Evolutionary conservation across 2,888 invertebrate species (phyloP).

Genomic region (Balanococcus diminutus): DNA sequence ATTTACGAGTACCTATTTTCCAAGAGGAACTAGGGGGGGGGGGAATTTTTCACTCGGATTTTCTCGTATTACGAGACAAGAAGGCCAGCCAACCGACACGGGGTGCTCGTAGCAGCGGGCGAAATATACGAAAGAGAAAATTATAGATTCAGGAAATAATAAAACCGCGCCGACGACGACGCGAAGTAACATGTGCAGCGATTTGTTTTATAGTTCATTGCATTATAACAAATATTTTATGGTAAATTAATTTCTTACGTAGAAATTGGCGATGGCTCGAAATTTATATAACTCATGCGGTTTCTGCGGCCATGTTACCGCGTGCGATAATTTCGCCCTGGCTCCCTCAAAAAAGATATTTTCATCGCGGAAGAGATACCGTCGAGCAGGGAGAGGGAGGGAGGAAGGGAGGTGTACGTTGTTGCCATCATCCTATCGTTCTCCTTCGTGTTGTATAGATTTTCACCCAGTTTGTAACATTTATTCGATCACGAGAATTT

Average conservation of each 20-base stretch:
- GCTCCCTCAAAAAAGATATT: too few relatives aligned
- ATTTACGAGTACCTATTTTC: neutral
- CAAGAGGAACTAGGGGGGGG: neutral
- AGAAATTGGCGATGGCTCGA: neutral
- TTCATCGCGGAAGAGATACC: too few relatives aligned
- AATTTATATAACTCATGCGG: slow-evolving; percentile 1
- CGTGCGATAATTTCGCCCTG: neutral
- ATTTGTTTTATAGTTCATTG: slow-evolving; percentile 11
- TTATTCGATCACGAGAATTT: too few relatives aligned
- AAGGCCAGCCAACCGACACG: too few relatives aligned
- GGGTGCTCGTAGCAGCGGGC: neutral
- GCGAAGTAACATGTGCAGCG: neutral
- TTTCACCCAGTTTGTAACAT: too few relatives aligned
- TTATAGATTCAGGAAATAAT: neutral
- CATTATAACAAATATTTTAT: slow-evolving; percentile 11
- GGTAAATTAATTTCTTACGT: slow-evolving; percentile 11
- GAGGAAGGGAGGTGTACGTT: too few relatives aligned
- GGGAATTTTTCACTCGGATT: neutral
- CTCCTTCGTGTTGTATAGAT: too few relatives aligned
- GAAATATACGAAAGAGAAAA: neutral
- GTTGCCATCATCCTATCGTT: too few relatives aligned
- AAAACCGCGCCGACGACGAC: neutral
- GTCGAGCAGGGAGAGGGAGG: too few relatives aligned
- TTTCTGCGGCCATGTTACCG: neutral
- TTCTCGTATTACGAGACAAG: too few relatives aligned